Base-by-base conservation (phyloP, 1,140 invertebrate genomes). In the Portunus trituberculatus region DNA sequence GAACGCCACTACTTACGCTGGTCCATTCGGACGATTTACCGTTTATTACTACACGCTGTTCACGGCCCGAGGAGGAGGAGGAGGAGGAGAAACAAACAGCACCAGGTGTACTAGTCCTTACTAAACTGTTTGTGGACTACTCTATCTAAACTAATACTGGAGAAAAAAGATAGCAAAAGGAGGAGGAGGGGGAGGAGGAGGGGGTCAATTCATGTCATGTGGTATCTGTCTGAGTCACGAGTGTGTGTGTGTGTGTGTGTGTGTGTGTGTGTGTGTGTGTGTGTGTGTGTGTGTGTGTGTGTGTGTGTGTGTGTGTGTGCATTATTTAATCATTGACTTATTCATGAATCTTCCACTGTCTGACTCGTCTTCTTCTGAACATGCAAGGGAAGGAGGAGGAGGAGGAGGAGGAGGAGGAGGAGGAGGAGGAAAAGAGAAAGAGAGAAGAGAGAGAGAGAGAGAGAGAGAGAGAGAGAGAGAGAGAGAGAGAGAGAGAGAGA, bases 251-350 rank as follows among this genome's bases (percentile, higher is more conserved):
- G 52, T 59, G 52, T 59, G 52, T 76, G 67, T 76, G 67, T 76
- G 20, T n/a, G 67, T 76, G 67, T n/a, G 20, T 76, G 67, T 76
- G 67, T 76, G 67, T 76, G 67, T 76, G 67, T 76, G 67, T 76
- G 67, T 76, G 67, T 76, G 67, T 76, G 67, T 76, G 67, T 76
- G 67, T 76, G 67, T 76, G 67, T 76, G 67, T 76, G 67, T 76
- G 67, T 76, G 67, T 76, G 67, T 76, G 67, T 76, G 67, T 76
- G 67, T 76, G 67, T 76, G 20, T n/a, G 16, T 76, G n/a, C n/a
- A 76, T 76, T 76, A 76, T 76, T 76, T 76, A 76, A n/a, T 25
- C 67, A 76, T 76, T 76, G 1, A 76, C 25, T 25, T 76, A 76
- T 76, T 76, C 67, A 76, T 76, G 25, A 76, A n/a, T 39, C 39